phyloP scores from a whole-genome alignment of 2,888 invertebrate species.

The Hirtodrosophila confusa region DNA sequence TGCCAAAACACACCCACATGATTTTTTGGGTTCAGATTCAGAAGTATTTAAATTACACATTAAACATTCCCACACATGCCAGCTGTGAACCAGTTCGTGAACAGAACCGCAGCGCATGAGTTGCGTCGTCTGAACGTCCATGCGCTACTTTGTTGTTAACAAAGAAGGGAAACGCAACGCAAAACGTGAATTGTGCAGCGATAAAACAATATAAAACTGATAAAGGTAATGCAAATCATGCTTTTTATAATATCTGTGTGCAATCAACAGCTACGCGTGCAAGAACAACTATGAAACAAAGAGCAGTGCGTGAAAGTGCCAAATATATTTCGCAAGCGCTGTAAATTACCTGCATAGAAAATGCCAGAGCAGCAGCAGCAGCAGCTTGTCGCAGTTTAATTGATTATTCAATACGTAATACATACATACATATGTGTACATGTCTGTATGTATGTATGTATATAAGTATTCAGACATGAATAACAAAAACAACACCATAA shows the following conservation, averaged over 20 bases:
- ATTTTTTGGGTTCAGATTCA: not conserved
- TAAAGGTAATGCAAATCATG: slow-evolving; percentile 62
- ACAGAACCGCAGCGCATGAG: slow-evolving; percentile 6
- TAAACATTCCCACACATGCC: slow-evolving; percentile 2
- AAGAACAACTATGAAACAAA: slow-evolving; percentile 8
- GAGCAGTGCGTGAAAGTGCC: slow-evolving; percentile 16
- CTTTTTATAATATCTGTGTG: slow-evolving; percentile 10
- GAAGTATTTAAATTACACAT: not conserved
- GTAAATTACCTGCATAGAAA: slow-evolving; percentile 43
- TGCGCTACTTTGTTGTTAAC: slow-evolving; percentile 57
- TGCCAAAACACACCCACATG: not conserved
- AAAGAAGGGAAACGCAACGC: slow-evolving; percentile 59
- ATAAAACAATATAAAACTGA: slow-evolving; percentile 47
- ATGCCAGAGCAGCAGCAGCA: slow-evolving; percentile 59
- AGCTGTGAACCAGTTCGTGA: slow-evolving; percentile 47
- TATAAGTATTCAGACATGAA: slow-evolving; percentile 20
- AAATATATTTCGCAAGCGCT: slow-evolving; percentile 49
- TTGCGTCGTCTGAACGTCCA: slow-evolving; percentile 47
- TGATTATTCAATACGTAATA: slow-evolving; percentile 76
- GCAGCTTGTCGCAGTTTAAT: slow-evolving; percentile 57
- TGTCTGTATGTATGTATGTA: slow-evolving; percentile 19
- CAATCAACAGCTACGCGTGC: slow-evolving; percentile 12
- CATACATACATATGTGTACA: slow-evolving; percentile 39
- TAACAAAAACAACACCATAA: slow-evolving; percentile 47
- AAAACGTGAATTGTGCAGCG: slow-evolving; percentile 61